A percentile compares a stretch with the other conserved stretches of the same genome.
Evolutionary conservation across 2,797 vertebrate species (phyloP).

Genomic region (Premnoplex brunnescens): DNA sequence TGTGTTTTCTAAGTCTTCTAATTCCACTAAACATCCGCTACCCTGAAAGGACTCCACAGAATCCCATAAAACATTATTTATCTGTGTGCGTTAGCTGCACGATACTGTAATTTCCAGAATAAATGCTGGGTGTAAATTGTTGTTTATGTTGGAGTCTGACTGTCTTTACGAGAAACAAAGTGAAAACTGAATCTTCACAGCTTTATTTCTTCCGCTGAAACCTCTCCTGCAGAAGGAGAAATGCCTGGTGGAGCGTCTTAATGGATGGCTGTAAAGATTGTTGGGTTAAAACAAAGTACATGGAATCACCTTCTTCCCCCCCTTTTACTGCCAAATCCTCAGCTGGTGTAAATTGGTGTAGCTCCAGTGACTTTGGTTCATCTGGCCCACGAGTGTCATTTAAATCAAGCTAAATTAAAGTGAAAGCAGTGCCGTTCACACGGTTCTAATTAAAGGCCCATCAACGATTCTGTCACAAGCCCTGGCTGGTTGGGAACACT

Average conservation of each 20-base stretch:
- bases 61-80: conserved; percentile 84
- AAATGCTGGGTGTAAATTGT: conserved; percentile 82
- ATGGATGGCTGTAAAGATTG: conserved; percentile 70
- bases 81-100: conserved; percentile 78
- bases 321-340: conserved; percentile 55
- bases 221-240: conserved; percentile 69
- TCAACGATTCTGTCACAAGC: not conserved
- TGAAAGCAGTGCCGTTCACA: conserved; percentile 23
- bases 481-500: not conserved
- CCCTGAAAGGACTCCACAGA: conserved; percentile 77
- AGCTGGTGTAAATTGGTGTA: conserved; percentile 47
- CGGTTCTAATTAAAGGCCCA: conserved; percentile 57
- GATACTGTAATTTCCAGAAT: conserved; percentile 83
- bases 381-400: conserved; percentile 60
- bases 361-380: conserved; percentile 50
- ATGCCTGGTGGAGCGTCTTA: conserved; percentile 64
- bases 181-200: conserved; percentile 77
- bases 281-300: conserved; percentile 68
- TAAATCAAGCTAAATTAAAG: conserved; percentile 77
- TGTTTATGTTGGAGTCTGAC: conserved; percentile 81
- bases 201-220: conserved; percentile 75
- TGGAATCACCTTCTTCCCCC: conserved; percentile 63
- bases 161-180: conserved; percentile 82
- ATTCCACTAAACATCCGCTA: conserved; percentile 74
- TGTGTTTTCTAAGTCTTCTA: conserved; percentile 70